Base-by-base conservation (phyloP, 2,888 invertebrate species). In the Amorpha juglandis region DNA sequence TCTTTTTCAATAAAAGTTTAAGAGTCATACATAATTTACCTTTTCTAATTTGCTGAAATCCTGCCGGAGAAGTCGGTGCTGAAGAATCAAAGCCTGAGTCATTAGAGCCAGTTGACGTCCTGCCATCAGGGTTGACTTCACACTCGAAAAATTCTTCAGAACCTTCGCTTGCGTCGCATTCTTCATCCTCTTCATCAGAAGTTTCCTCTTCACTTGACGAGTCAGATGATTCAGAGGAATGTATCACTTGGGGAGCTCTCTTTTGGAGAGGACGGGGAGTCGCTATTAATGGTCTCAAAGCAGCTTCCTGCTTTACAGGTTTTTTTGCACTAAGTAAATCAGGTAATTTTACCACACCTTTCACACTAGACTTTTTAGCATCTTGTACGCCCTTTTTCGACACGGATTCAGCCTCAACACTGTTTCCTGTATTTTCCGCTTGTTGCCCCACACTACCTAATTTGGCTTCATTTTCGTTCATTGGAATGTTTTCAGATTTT, bases 51-150 rank as follows among this genome's bases (percentile, higher is more conserved):
- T 91, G 92, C 65, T 94, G 82, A 84, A 95, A 95, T 81, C 94
- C 95, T 72, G 95, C 95, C 67, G 95, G 95, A 76, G 95, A 95
- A 69, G 95, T 94, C 50, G 95, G 95, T 66, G 95, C 95, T 63
- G 95, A 95, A 68, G 95, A 95, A 86, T 97, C 97, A 87, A 97
- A 97, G 74, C 97, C 97, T 68, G 97, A 97, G 91, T 97, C 97
- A 87, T 96, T 96, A 78, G 97, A 97, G 78, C 96, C 96, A 70
- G 96, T 97, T 67, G 96, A 96, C 62, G 94, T 94, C 80, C 95
- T 93, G 88, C 94, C 94, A 66, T 94, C 95, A 16, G 90, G 87
- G 72, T 91, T 93, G 64, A 84, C 90, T 78, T 93, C 93, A 78
- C 92, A 90, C 74, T 93, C 93, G 66, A 80, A 90, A 77, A 90